Evolutionary conservation across 2,888 invertebrate genomes (phyloP).

Genomic region (Frankliniella intonsa): DNA sequence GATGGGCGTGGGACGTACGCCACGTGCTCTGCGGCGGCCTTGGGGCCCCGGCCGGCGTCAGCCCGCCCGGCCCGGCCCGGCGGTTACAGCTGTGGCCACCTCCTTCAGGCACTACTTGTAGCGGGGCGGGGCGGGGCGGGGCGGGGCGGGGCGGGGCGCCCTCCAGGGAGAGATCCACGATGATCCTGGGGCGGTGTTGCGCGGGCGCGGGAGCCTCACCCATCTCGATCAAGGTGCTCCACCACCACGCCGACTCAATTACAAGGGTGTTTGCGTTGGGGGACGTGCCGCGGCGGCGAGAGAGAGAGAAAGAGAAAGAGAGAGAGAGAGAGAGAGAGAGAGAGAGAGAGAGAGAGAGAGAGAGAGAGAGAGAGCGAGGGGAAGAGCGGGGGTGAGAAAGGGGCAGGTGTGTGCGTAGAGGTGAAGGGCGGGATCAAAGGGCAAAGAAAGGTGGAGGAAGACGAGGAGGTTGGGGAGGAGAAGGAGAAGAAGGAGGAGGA

Average conservation of each 20-base stretch:
- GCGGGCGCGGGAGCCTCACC: not conserved
- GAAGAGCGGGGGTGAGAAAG: not conserved
- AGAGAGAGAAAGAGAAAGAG: not conserved
- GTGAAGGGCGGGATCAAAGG: no score
- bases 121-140: no score
- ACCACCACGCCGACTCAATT: not conserved
- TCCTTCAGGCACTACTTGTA: not conserved
- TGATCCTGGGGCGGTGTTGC: no score
- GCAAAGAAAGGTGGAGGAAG: not conserved
- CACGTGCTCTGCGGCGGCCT: not conserved
- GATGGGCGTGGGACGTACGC: not conserved
- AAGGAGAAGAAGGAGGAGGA: not conserved
- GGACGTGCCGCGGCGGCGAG: not conserved
- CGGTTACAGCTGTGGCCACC: not conserved
- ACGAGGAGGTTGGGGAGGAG: not conserved
- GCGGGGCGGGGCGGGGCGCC: no score
- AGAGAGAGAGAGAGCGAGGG: not conserved
- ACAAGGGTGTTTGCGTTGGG: slow-evolving; percentile 1
- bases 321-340: not conserved
- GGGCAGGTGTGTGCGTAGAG: no score
- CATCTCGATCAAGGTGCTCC: slow-evolving; percentile 3
- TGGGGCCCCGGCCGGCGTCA: not conserved
- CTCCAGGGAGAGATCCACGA: no score
- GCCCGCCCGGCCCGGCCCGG: not conserved
- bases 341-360: slow-evolving; percentile 1